Percentiles rank a stretch among this genome's conserved stretches.
Evolutionary conservation across 2,113 vertebrate species (phyloP).

Genomic region (Coptodon bakossiorum): DNA sequence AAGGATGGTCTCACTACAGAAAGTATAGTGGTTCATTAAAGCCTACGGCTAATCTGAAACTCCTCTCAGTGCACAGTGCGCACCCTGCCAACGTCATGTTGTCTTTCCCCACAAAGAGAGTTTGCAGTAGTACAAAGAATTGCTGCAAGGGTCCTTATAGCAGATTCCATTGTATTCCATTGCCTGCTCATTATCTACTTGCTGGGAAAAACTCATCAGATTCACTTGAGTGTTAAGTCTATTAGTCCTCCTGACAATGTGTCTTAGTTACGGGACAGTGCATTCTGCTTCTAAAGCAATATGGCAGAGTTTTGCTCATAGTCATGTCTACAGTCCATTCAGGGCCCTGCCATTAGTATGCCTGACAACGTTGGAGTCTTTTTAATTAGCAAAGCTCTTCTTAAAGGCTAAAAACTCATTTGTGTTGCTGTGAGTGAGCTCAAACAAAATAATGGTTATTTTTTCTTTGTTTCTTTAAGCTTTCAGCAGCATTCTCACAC

Average conservation of each 20-base stretch:
- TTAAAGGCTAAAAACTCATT: conserved; percentile 54
- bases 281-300: conserved; percentile 68
- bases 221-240: conserved; percentile 68
- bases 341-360: conserved; percentile 45
- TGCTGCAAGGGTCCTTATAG: conserved; percentile 37
- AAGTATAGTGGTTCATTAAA: neutral
- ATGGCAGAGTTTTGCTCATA: conserved; percentile 50
- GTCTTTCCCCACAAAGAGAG: neutral
- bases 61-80: neutral
- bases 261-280: conserved; percentile 63
- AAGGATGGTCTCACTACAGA: neutral
- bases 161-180: conserved; percentile 53
- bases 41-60: neutral
- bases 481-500: neutral
- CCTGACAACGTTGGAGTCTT: conserved; percentile 33
- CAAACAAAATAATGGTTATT: conserved; percentile 3
- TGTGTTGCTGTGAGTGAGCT: conserved; percentile 35
- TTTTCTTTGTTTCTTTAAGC: neutral
- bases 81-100: neutral
- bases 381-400: conserved; percentile 66
- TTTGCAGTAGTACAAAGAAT: conserved; percentile 30
- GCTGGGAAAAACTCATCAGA: conserved; percentile 65
- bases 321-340: conserved; percentile 51
- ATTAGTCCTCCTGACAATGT: conserved; percentile 66
- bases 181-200: conserved; percentile 62